These are phyloP conservation scores for Halcyon badia DNA, from an alignment of 2,797 vertebrate genomes.

Conservation along the genomic window DNA sequence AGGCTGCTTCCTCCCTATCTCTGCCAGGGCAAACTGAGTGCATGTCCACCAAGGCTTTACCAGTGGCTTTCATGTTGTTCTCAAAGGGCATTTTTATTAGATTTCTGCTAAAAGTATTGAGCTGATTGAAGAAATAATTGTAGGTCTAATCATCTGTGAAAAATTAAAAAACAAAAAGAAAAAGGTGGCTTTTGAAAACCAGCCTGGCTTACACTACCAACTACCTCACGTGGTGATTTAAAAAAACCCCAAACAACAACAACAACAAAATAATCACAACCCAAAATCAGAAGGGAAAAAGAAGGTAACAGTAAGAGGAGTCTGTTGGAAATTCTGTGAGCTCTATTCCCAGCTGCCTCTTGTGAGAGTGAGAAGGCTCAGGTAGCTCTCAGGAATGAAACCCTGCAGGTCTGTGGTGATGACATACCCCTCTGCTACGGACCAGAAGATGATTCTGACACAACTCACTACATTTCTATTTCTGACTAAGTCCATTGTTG, in stretches of 20 bases:
- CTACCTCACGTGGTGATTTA: background rate
- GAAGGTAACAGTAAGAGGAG: background rate
- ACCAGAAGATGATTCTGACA: slow-evolving; percentile 16
- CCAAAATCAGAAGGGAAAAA: background rate
- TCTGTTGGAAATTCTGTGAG: background rate
- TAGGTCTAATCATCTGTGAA: background rate
- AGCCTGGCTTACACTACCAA: background rate
- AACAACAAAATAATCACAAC: background rate
- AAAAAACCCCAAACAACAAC: background rate
- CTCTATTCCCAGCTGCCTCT: background rate
- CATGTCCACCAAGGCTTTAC: background rate
- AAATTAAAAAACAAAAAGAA: background rate
- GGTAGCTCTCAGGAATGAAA: slow-evolving; percentile 45
- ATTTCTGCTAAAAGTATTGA: background rate
- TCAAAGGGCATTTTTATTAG: background rate
- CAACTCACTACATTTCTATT: slow-evolving; percentile 21
- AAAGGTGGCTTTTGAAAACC: slow-evolving; percentile 11
- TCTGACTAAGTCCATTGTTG: slow-evolving; percentile 36
- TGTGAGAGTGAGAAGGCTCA: background rate
- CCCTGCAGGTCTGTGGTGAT: slow-evolving; percentile 25
- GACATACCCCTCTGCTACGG: background rate
- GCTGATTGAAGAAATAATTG: background rate
- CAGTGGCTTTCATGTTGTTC: background rate
- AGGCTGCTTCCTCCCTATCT: background rate
- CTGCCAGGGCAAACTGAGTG: background rate